Evolutionary conservation across 2,888 invertebrate species (phyloP).

Genomic region (Tromatobia lineatoria): DNA sequence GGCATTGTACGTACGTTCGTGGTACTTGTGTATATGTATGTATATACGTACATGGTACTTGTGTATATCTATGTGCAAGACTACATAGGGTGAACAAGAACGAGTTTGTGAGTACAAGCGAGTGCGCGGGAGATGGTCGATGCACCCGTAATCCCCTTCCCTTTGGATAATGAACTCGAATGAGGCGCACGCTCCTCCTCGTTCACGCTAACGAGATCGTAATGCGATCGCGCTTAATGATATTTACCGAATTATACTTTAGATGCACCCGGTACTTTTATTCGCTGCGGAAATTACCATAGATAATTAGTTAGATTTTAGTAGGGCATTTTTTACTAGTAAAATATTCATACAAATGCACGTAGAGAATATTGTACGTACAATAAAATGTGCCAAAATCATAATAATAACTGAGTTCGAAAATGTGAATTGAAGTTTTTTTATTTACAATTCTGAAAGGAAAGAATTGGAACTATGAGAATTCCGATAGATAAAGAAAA

Average conservation of each 20-base stretch:
- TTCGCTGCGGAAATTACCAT: background rate
- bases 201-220: slow-evolving; percentile 77
- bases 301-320: background rate
- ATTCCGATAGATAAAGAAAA: too few species aligned
- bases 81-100: slow-evolving; percentile 52
- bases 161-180: slow-evolving; percentile 72
- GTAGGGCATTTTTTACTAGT: background rate
- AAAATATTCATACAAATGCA: background rate
- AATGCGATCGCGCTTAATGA: slow-evolving; percentile 71
- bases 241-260: slow-evolving; percentile 66
- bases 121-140: slow-evolving; percentile 53
- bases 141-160: slow-evolving; percentile 67
- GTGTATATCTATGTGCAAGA: slow-evolving; percentile 27
- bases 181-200: slow-evolving; percentile 57
- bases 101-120: slow-evolving; percentile 40
- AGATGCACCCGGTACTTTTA: slow-evolving; percentile 42
- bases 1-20: background rate
- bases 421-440: too few species aligned
- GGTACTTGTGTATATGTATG: slow-evolving; percentile 15
- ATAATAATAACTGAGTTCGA: background rate
- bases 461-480: too few species aligned
- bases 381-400: background rate
- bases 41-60: slow-evolving; percentile 15
- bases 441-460: too few species aligned
- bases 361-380: background rate